Base-by-base conservation (phyloP, 2,797 vertebrate species). In the Sebastiscus tertius region DNA sequence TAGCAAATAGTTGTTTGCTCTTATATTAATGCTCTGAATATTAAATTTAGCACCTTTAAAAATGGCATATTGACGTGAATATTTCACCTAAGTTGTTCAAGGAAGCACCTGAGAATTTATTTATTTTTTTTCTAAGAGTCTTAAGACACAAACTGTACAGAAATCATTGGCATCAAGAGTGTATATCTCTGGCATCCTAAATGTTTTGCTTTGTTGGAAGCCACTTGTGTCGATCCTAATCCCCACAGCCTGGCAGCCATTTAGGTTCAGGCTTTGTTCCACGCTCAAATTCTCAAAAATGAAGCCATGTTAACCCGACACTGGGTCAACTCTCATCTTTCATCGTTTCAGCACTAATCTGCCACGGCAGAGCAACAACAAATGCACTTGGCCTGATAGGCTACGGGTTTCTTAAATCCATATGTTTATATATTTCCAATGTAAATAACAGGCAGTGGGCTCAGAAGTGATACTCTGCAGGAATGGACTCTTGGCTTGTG, bases 241-340 rank as follows among this genome's bases (percentile, higher is more conserved):
- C 88, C 74, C 14, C 31, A 46, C 66, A 77, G 84, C 67, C 72
- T 89, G 85, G 83, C 60, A 77, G 61, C 18, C 67, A 85, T 86
- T 88, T 65, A 83, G 46, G 29, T 49, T 64, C 27, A 55, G 24
- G 64, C 84, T 93, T 88, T 92, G 89, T 89, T 89, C 78, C 73
- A 66, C 2, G 29, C 56, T 91, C 78, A 77, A 66, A 63, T 88
- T 92, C 82, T 81, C 67, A 71, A 42, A 81, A 81, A 72, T 36
- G 34, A 87, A 81, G 69, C 75, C 34, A 59, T n/a, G 68, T 71
- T 76, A 82, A 68, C 60, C 58, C 42, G 76, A 85, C 75, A 73
- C 61, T 20, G 70, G 59, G 77, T 83, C 75, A 80, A 42, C 42
- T 55, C 62, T 56, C 10, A 26, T 5, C 65, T 83, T 81, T 71